Conservation (phyloP, 2,888 invertebrate species). For the Notocelia uddmanniana region DNA sequence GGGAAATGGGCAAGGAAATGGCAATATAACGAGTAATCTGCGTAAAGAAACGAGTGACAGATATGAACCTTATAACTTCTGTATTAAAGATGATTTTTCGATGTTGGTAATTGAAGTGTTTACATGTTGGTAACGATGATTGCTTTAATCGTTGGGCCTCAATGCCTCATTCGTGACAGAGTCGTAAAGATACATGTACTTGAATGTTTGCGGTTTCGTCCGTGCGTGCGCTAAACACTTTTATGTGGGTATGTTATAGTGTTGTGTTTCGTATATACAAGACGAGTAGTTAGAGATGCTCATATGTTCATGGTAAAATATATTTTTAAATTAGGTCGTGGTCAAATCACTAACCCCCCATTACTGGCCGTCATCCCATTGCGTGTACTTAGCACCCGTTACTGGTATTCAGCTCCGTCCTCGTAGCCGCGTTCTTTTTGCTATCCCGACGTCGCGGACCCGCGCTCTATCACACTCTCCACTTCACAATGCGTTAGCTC, state of each 20-base stretch:
- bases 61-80: background rate
- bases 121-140: slow-evolving; percentile 27
- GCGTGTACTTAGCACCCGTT: too few relatives aligned
- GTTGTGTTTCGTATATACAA: too few relatives aligned
- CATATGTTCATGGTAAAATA: too few relatives aligned
- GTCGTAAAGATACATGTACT: slow-evolving; percentile 11
- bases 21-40: slow-evolving; percentile 19
- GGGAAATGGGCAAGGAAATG: slow-evolving; percentile 25
- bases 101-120: background rate
- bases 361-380: too few relatives aligned
- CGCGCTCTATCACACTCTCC: too few relatives aligned
- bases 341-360: too few relatives aligned
- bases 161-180: slow-evolving; percentile 5
- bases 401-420: too few relatives aligned
- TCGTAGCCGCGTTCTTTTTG: too few relatives aligned
- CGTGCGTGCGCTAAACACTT: background rate
- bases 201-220: background rate
- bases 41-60: background rate
- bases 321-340: too few relatives aligned
- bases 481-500: too few relatives aligned
- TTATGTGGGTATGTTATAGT: background rate
- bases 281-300: too few relatives aligned
- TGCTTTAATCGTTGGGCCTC: slow-evolving; percentile 15
- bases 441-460: too few relatives aligned
- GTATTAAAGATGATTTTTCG: background rate